Percentiles rank a stretch among this genome's conserved stretches.
Conservation (phyloP, 2,113 vertebrate species). For the Eurystomus gularis region DNA sequence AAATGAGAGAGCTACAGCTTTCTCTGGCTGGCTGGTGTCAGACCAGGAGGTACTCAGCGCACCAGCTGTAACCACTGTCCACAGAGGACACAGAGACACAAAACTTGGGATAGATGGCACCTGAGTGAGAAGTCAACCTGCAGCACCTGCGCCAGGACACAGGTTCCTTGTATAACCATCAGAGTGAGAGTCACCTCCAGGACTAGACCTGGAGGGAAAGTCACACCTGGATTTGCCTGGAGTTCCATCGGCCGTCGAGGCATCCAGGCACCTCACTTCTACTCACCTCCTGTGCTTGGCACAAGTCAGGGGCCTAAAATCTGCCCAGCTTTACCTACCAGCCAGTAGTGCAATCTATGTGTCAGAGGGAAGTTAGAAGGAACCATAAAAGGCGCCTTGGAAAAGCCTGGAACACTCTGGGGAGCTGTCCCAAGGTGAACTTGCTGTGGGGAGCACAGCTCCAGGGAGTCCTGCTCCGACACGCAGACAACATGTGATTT, state of each 20-base stretch:
- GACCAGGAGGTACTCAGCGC: background rate
- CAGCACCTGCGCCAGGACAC: background rate
- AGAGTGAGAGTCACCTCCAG: background rate
- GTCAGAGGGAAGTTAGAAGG: background rate
- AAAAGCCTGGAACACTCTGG: background rate
- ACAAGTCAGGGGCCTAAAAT: background rate
- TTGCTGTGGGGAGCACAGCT: background rate
- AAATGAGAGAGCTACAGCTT: background rate
- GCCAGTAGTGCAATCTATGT: background rate
- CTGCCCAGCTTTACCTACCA: background rate
- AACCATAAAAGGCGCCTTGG: background rate
- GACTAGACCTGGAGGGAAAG: background rate
- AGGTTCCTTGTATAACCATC: background rate
- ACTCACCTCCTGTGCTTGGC: background rate
- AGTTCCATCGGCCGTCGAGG: rapidly evolving
- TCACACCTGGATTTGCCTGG: background rate
- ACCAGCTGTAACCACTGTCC: background rate
- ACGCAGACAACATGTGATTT: background rate
- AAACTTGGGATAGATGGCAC: background rate
- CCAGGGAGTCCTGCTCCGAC: background rate
- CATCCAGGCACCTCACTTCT: background rate
- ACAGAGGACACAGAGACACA: background rate
- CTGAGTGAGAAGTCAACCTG: background rate
- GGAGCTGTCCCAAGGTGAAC: slow-evolving; percentile 16
- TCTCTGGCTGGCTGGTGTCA: background rate